Base-by-base conservation (phyloP, 1,140 invertebrate genomes). In the Caerostris extrusa region DNA sequence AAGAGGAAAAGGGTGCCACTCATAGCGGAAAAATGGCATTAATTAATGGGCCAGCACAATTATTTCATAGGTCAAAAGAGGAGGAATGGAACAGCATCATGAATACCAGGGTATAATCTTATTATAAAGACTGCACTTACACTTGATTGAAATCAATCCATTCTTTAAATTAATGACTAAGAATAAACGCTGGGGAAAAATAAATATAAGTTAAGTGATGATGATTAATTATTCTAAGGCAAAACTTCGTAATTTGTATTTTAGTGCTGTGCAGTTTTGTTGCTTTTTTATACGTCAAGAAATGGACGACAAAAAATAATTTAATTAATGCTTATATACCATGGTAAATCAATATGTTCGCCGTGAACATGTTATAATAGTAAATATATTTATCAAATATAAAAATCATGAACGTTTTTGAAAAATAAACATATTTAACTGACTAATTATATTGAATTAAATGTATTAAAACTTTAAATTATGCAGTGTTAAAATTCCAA, bases 141-240 rank as follows among this genome's bases (percentile, higher is more conserved):
- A 12, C 71, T 50, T 77, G 71, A 77, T 77, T 77, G 71, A 77
- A 53, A 50, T 77, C 71, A 77, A 77, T 77, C 71, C 50, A 77
- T 77, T 77, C 71, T 77, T 77, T 77, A 50, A 50, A 50, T 77
- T 53, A 50, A 77, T 77, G 71, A 50, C 8, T 50, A 77, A 50
- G 19, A 50, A 77, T 5, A 12, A 77, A 12, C 3, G 71, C 10
- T 8, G 53, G 53, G 71, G 71, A 77, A 77, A 77, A 77, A 77
- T 19, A 77, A 77, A 77, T 77, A 77, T 50, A 14, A 77, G 34
- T 3, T 77, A 77, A 77, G 69, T 77, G 69, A 50, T 53, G 34
- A 34, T 53, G 69, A 77, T 77, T 50, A 77, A 77, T 77, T 77
- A 77, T 77, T 77, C 19, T 71, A 0, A 10, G 50, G 50, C 3